Evolutionary conservation across 2,888 invertebrate genomes (phyloP).

Genomic region (Cordilura impudica): DNA sequence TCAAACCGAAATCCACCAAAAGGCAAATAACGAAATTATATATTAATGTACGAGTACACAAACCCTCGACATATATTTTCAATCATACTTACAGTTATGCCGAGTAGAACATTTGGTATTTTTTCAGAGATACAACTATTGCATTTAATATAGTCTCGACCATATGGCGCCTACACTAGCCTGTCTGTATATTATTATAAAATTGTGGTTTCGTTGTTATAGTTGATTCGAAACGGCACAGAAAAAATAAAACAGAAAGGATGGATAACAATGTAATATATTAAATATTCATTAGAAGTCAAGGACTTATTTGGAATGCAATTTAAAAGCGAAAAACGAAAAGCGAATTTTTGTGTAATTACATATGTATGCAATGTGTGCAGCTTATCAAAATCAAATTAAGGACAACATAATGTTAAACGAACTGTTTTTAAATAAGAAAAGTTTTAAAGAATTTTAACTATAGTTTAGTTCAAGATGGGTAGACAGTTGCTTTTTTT

Average conservation of each 20-base stretch:
- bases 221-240: slow-evolving; percentile 2
- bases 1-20: background rate
- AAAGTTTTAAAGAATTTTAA: background rate
- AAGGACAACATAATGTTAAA: background rate
- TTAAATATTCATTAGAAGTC: slow-evolving; percentile 36
- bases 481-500: no score
- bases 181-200: background rate
- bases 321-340: background rate
- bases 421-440: background rate
- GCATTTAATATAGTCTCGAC: slow-evolving; percentile 57
- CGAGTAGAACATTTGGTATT: background rate
- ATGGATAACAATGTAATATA: slow-evolving; percentile 38
- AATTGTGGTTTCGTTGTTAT: slow-evolving; percentile 1
- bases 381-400: slow-evolving; percentile 23
- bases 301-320: background rate
- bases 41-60: background rate
- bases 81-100: background rate
- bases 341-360: background rate
- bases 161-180: slow-evolving; percentile 44
- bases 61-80: background rate
- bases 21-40: background rate
- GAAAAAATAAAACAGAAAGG: slow-evolving; percentile 18
- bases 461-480: no score
- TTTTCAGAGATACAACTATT: slow-evolving; percentile 7
- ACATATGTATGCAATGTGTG: no score